Evolutionary conservation across 2,113 vertebrate genomes (phyloP), one percentile per base, ranked within the genome.

Genomic region (Catharus fuscescens): DNA sequence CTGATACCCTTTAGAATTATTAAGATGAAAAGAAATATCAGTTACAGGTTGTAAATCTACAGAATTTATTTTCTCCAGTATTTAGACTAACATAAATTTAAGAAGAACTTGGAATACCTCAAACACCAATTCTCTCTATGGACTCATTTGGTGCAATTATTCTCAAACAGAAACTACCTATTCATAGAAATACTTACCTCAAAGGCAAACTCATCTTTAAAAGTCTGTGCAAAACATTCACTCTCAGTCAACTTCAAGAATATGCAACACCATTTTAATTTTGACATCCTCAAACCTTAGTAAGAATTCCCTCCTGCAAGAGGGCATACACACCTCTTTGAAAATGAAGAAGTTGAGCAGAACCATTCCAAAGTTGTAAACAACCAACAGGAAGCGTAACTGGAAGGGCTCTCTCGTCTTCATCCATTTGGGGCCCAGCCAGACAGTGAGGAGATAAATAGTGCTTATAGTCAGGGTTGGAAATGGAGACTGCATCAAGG

Each of bases 331-430:
- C 87, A 99, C 99, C 99, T 99, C 99, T 98, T 99, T 99, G 96
- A 99, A 99, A 97, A 99, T 99, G 97, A 99, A 99, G 97, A 99
- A 98, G 97, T 99, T 99, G 95, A 99, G 98, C 94, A 99, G 98
- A 97, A 99, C 99, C 99, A 99, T 99, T 81, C 99, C 99, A 96
- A 99, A 99, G 98, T 99, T 99, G 98, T 99, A 99, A 96, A 98
- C 50, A 71, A 99, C 98, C 93, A 99, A 98, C n/a, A 99, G 98
- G 92, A 98, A 98, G 83, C 99, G 98, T 88, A 99, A 98, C 97
- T 99, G 99, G 96, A 99, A 99, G 48, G 99, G 98, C 93, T 99
- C 99, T 93, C 98, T 98, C 76, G 99, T 98, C 98, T 98, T 98
- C 99, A 99, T 99, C 98, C 99, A 99, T 96, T 99, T 99, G 78